phyloP scores from a whole-genome alignment of 2,113 vertebrate genomes.

The Diglossa brunneiventris region DNA sequence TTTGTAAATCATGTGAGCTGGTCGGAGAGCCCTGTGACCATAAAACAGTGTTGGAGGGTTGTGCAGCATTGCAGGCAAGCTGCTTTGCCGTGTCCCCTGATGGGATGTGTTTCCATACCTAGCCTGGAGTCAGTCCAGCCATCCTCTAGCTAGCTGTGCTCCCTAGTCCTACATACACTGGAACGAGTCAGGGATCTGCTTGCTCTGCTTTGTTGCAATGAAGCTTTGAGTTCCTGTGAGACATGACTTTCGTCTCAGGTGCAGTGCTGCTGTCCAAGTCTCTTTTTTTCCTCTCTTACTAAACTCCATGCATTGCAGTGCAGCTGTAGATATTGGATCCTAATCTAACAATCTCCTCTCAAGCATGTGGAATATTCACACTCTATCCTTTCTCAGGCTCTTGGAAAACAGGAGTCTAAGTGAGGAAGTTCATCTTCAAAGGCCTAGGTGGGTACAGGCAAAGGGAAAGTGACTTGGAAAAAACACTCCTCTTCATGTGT shows the following conservation, averaged over 20 bases:
- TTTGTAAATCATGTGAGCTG: accelerated
- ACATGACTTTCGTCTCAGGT: neutral
- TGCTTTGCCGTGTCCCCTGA: neutral
- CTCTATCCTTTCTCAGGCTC: accelerated
- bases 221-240: neutral
- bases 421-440: neutral
- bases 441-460: neutral
- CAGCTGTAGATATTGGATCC: neutral
- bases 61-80: neutral
- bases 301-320: neutral
- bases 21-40: neutral
- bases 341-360: neutral
- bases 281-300: too few relatives aligned
- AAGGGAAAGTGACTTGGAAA: neutral
- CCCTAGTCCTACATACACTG: accelerated
- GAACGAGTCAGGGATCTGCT: neutral
- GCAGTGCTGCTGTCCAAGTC: neutral
- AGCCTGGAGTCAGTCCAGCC: neutral
- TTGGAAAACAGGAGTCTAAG: neutral
- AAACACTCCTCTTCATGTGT: neutral
- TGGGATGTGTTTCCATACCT: neutral
- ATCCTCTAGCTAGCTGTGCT: neutral
- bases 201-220: neutral
- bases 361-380: neutral
- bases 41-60: neutral